Evolutionary conservation across 37 sponge, comb jelly and placozoan species (phyloP).

Genomic region (Beroe ovata): DNA sequence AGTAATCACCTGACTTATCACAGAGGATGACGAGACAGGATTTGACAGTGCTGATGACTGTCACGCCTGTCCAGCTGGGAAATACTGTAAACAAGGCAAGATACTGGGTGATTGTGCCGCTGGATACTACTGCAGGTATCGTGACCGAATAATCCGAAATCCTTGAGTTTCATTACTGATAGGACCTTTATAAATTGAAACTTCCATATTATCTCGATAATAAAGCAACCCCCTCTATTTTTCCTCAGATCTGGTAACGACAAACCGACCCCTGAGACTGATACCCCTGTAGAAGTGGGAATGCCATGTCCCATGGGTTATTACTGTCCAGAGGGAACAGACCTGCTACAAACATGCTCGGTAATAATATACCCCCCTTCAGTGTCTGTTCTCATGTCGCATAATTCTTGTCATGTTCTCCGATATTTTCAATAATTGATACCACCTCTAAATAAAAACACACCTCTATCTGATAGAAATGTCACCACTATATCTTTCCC

Average conservation of each 20-base stretch:
- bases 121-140: constrained; percentile 68
- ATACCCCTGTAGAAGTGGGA: not conserved
- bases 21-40: constrained; percentile 14
- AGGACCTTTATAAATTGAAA: no score
- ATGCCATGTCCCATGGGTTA: constrained; percentile 68
- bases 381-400: no score
- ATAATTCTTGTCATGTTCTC: no score
- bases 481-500: not conserved
- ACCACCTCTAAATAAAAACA: no score
- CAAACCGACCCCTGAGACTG: not conserved
- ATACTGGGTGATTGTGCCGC: constrained; percentile 34
- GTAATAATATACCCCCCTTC: no score
- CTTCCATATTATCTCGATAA: not conserved
- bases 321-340: constrained; percentile 68
- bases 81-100: constrained; percentile 67
- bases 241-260: constrained; percentile 6
- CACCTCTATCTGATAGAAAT: not conserved
- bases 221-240: not conserved
- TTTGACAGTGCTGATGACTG: constrained; percentile 53
- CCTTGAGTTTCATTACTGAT: no score
- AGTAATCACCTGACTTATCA: not conserved
- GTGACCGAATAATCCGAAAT: no score
- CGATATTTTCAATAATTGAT: no score
- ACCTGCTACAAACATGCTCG: not conserved
- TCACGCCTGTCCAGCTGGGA: constrained; percentile 67